Evolutionary conservation across 1,140 invertebrate genomes (phyloP).

Genomic region (Eupristina koningsbergeri): DNA sequence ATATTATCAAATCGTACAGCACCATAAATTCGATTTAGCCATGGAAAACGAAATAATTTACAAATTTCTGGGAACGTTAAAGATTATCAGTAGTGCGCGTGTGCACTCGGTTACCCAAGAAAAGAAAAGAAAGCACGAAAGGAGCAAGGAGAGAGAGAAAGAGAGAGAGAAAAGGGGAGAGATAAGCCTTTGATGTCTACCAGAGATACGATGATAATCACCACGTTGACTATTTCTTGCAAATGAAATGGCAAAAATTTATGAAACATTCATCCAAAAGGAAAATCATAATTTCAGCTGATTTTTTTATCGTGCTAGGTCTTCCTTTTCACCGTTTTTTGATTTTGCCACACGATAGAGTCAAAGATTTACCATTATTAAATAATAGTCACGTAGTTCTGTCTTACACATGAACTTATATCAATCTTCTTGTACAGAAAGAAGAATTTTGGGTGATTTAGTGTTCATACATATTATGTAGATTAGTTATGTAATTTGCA

Average conservation of each 20-base stretch:
- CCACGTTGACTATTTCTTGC: slow-evolving; percentile 51
- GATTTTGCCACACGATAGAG: slow-evolving; percentile 9
- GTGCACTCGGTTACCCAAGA: not conserved
- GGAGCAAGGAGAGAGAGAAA: slow-evolving; percentile 31
- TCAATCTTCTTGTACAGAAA: not conserved
- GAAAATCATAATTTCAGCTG: slow-evolving; percentile 44
- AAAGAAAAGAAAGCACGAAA: slow-evolving; percentile 31
- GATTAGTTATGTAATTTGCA: not conserved
- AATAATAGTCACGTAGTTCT: slow-evolving; percentile 5
- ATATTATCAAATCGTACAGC: slow-evolving; percentile 47
- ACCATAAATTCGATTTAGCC: slow-evolving; percentile 40
- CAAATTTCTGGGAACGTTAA: slow-evolving; percentile 61
- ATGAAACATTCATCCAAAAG: slow-evolving; percentile 43
- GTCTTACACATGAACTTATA: no score
- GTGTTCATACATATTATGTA: not conserved
- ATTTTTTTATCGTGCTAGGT: slow-evolving; percentile 4
- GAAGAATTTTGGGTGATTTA: not conserved
- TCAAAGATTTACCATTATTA: slow-evolving; percentile 41
- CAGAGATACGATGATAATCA: slow-evolving; percentile 65
- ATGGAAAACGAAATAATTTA: slow-evolving; percentile 58
- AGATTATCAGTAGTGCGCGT: slow-evolving; percentile 31
- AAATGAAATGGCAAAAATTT: slow-evolving; percentile 42
- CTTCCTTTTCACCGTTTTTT: not conserved
- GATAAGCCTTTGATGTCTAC: slow-evolving; percentile 66
- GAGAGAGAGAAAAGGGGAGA: not conserved